Evolutionary conservation across 2,888 invertebrate genomes (phyloP).

Genomic region (Augochlorella aurata): DNA sequence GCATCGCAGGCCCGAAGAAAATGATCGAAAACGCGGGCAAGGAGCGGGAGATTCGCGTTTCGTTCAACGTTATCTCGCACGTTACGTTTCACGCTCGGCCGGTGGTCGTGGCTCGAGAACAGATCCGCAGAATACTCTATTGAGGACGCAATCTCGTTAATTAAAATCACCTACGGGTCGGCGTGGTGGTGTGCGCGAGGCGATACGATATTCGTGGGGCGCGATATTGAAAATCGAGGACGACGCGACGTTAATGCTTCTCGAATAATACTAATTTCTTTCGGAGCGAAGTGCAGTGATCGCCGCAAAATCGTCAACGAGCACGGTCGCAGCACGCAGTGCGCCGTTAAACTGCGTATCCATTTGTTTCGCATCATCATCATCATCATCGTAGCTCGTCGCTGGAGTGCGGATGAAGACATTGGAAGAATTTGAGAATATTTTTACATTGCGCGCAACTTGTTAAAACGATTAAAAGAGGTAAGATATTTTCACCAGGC

Average conservation of each 20-base stretch:
- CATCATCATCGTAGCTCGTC: no score
- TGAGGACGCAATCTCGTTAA: background rate
- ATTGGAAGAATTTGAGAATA: no score
- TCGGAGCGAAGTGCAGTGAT: background rate
- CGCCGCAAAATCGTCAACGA: background rate
- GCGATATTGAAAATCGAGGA: background rate
- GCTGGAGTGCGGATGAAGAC: no score
- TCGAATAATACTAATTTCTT: background rate
- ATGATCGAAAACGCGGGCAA: slow-evolving; percentile 9
- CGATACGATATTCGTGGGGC: background rate
- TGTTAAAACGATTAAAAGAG: no score
- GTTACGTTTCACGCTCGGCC: slow-evolving; percentile 11
- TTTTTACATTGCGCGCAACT: no score
- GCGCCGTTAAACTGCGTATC: no score
- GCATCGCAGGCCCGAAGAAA: background rate
- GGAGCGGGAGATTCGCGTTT: slow-evolving; percentile 1
- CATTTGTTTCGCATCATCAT: no score
- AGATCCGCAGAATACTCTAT: slow-evolving; percentile 3
- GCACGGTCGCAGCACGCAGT: background rate
- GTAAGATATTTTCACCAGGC: no score
- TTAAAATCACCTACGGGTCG: slow-evolving; percentile 5
- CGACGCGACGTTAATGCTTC: background rate
- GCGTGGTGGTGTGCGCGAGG: background rate
- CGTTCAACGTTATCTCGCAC: slow-evolving; percentile 4
- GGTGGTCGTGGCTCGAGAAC: background rate